Conservation (phyloP, 2,797 vertebrate genomes). For the Botia almorhae region DNA sequence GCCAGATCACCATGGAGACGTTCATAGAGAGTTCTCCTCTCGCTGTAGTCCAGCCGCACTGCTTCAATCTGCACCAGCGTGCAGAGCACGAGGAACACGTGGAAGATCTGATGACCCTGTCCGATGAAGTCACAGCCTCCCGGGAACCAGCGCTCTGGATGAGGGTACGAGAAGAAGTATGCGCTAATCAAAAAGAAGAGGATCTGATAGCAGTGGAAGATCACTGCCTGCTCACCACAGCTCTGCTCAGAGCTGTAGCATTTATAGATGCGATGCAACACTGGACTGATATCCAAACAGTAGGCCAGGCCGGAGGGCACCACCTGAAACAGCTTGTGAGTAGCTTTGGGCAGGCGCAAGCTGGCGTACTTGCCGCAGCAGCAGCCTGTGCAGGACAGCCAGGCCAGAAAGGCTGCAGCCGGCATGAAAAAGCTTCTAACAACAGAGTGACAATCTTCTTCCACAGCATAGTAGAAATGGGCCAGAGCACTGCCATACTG, state of each 20-base stretch:
- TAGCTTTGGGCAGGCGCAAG: constrained; percentile 73
- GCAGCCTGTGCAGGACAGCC: constrained; percentile 92
- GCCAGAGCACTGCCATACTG: constrained; percentile 91
- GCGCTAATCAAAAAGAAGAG: constrained; percentile 89
- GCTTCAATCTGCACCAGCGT: constrained; percentile 93
- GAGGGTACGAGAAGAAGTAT: constrained; percentile 91
- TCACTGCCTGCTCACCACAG: constrained; percentile 80
- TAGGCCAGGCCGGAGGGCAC: constrained; percentile 91
- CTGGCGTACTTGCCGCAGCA: constrained; percentile 91
- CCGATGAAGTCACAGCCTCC: constrained; percentile 90
- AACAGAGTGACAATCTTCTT: constrained; percentile 83
- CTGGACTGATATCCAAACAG: constrained; percentile 91
- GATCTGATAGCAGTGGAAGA: constrained; percentile 90
- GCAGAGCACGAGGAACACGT: constrained; percentile 89
- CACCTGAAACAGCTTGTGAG: constrained; percentile 89
- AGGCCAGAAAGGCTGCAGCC: constrained; percentile 83
- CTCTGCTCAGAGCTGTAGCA: constrained; percentile 73
- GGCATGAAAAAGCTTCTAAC: constrained; percentile 85
- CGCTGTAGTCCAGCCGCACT: constrained; percentile 86
- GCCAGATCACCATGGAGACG: constrained; percentile 83
- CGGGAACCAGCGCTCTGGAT: constrained; percentile 91
- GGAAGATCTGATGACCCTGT: constrained; percentile 96
- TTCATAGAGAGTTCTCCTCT: constrained; percentile 84
- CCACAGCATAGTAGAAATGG: constrained; percentile 91
- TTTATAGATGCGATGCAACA: constrained; percentile 87